Percentiles rank a stretch among this genome's conserved stretches.
Evolutionary conservation across 2,113 vertebrate genomes (phyloP).

Genomic region (Hipposideros armiger): DNA sequence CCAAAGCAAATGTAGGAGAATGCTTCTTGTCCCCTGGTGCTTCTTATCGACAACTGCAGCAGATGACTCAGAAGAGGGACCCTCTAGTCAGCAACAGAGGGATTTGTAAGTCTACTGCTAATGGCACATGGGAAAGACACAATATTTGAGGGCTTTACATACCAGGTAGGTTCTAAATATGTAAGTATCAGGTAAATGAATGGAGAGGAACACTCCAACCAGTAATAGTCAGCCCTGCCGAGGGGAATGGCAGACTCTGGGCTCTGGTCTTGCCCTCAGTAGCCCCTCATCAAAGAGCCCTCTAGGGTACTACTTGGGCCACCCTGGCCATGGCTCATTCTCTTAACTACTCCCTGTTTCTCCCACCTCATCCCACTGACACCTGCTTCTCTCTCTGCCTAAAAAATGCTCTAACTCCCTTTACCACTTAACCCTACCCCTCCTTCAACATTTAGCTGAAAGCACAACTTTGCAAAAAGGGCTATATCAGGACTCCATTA

Average conservation of each 20-base stretch:
- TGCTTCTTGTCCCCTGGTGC: slow-evolving; percentile 73
- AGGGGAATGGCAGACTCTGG: background rate
- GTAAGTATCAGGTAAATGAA: background rate
- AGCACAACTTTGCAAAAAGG: accelerated
- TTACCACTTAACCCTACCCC: background rate
- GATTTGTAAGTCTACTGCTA: background rate
- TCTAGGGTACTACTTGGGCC: too few species aligned
- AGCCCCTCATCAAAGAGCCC: background rate
- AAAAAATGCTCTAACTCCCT: background rate
- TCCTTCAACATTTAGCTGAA: background rate
- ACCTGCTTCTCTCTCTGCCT: background rate
- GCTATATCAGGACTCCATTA: background rate
- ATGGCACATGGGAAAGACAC: background rate
- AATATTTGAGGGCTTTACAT: background rate
- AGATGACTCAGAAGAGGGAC: background rate
- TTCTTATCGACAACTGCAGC: background rate
- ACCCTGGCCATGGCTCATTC: background rate
- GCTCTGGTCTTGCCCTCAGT: background rate
- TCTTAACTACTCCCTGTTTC: background rate
- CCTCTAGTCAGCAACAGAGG: background rate
- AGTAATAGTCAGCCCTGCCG: background rate
- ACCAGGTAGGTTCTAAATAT: background rate
- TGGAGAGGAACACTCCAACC: background rate
- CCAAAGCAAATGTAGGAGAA: background rate
- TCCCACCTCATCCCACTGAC: background rate